Conservation (phyloP, 2,113 vertebrate genomes). For the Podarcis raffonei region DNA sequence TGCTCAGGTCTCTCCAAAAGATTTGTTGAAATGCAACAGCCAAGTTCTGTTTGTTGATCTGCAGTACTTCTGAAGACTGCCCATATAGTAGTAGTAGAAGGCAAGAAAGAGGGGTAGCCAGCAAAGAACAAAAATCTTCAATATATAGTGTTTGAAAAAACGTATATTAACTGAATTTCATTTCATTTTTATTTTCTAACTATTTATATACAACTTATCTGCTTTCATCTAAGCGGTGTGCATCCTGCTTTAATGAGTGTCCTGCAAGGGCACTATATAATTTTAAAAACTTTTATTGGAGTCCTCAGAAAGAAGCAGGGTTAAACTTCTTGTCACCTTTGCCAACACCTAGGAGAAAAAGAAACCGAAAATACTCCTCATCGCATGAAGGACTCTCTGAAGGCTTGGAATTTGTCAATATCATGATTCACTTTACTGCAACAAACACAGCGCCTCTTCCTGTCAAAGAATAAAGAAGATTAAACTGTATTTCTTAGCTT, state of each 20-base stretch:
- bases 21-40: not conserved
- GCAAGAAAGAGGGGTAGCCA: not conserved
- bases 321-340: not conserved
- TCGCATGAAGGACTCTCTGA: not conserved
- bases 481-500: constrained; percentile 14
- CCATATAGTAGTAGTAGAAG: not conserved
- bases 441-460: not conserved
- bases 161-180: too few species aligned
- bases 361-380: not conserved
- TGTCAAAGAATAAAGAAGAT: not conserved
- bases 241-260: too few species aligned
- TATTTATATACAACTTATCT: too few species aligned
- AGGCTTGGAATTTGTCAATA: constrained; percentile 3
- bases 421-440: fast-evolving
- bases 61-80: not conserved
- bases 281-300: not conserved
- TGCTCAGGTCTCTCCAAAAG: constrained; percentile 24
- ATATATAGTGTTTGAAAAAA: not conserved
- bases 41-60: not conserved
- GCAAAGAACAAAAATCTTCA: not conserved
- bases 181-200: too few species aligned
- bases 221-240: too few species aligned
- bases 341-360: constrained; percentile 7
- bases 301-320: not conserved
- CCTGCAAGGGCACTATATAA: too few species aligned